Conservation (phyloP, 2,113 vertebrate species). For the Notechis scutatus region DNA sequence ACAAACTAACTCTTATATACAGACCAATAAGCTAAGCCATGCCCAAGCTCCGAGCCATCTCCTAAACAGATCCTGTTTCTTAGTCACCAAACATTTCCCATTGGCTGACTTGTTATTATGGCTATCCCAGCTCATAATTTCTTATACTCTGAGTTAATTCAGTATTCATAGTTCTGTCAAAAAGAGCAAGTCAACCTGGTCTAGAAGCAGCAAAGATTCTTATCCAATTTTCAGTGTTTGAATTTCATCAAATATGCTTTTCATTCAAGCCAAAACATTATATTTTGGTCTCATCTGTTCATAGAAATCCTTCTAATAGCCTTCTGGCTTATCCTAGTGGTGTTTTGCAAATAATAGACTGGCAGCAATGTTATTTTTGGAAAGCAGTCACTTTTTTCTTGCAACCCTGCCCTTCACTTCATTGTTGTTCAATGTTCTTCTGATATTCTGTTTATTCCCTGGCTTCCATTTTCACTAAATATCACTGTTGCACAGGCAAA, state of each 20-base stretch:
- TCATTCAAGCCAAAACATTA: not conserved
- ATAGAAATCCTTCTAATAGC: not conserved
- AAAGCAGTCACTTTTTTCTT: not conserved
- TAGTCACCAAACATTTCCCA: no score
- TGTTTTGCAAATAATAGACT: not conserved
- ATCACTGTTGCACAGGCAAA: not conserved
- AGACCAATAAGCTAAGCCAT: no score
- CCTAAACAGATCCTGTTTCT: no score
- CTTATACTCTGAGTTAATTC: no score
- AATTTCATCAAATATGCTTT: not conserved
- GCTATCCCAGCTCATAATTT: no score
- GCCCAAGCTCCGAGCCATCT: no score
- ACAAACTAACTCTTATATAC: no score
- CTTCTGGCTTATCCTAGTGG: not conserved
- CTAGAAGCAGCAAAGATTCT: not conserved
- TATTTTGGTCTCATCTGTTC: not conserved
- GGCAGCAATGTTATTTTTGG: not conserved
- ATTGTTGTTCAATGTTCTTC: not conserved
- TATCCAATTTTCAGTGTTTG: not conserved
- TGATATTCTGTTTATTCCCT: not conserved
- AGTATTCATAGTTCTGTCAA: not conserved
- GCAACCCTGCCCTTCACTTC: not conserved
- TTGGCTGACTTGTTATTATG: no score
- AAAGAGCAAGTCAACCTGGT: not conserved
- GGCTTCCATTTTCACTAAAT: not conserved